Base-by-base conservation (phyloP, 2,888 invertebrate genomes). In the Coenonympha glycerion region DNA sequence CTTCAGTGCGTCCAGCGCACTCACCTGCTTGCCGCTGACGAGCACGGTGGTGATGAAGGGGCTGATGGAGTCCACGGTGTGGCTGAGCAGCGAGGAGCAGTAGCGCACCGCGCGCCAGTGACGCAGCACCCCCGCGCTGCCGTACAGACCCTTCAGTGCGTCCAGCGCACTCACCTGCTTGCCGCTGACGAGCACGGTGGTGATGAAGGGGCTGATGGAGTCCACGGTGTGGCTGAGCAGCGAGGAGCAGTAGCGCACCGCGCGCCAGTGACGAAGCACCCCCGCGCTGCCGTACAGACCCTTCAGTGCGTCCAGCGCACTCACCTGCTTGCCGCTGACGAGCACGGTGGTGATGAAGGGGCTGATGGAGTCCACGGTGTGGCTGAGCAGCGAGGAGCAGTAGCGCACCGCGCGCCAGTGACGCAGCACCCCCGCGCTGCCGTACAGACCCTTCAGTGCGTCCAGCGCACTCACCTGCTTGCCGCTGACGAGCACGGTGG, bases 11-110 rank as follows among this genome's bases (percentile, higher is more conserved):
- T 93, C 91, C 55, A 90, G 89, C 0, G 94, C 93, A 63, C 85
- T 87, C 40, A 96, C 96, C 91, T 98, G 98, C 81, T 99, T 99
- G 55, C 99, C 99, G 79, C 97, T 95, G 33, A 99, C 99, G 40
- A 99, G 90, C 59, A 99, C 95, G 30, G 97, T 96, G 33, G 99
- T 99, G 66, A 99, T 97, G 71, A 97, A 98, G 3, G 99, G 99
- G 79, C 98, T 98, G 68, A 99, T 95, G 58, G 97, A 97, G 85
- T 99, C 99, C 6, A 99, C 98, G 49, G 96, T 94, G 78, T 99
- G 98, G 76, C 92, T 92, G 53, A 99, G 89, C 49, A 98, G 88
- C 64, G 97, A 97, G 58, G 97, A 97, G 69, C 98, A 97, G 79
- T 97, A 96, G 47, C 99, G 91, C 37, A 99, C 97, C 24, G 95